Evolutionary conservation across 1,140 invertebrate genomes (phyloP).

Genomic region (Odontomachus brunneus): DNA sequence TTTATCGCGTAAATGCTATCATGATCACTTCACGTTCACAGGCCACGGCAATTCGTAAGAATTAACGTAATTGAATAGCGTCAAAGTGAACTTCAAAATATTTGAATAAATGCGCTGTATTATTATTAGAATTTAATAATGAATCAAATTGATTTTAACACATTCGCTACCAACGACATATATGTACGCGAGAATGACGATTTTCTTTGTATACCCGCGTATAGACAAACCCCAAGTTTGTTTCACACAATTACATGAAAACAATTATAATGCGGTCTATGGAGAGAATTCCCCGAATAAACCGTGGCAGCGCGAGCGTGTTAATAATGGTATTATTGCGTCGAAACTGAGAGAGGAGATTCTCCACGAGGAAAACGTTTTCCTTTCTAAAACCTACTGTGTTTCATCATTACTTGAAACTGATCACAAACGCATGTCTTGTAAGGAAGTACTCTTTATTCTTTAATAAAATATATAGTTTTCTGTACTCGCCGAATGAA

Average conservation of each 20-base stretch:
- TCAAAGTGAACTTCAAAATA: slow-evolving; percentile 1
- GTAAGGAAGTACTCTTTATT: slow-evolving; percentile 75
- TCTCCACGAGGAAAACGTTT: too few species aligned
- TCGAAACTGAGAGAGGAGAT: neutral
- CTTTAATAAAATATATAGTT: slow-evolving; percentile 33
- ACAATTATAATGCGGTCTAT: too few species aligned
- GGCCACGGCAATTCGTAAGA: neutral
- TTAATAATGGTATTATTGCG: too few species aligned
- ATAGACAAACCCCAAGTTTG: too few species aligned
- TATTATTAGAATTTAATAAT: neutral
- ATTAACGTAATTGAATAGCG: slow-evolving; percentile 18
- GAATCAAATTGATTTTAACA: neutral
- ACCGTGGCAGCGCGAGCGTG: too few species aligned
- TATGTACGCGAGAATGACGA: too few species aligned
- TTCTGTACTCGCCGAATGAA: slow-evolving; percentile 2
- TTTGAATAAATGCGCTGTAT: slow-evolving; percentile 2
- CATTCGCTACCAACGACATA: too few species aligned
- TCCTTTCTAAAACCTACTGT: slow-evolving; percentile 68
- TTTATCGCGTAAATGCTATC: neutral
- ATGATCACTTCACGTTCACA: slow-evolving; percentile 1
- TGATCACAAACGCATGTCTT: slow-evolving; percentile 75
- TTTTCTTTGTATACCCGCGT: too few species aligned
- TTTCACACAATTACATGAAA: too few species aligned
- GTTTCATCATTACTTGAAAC: slow-evolving; percentile 78
- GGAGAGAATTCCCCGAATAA: too few species aligned